Conservation (phyloP, 1,140 invertebrate genomes). For the Plutomurus gul region DNA sequence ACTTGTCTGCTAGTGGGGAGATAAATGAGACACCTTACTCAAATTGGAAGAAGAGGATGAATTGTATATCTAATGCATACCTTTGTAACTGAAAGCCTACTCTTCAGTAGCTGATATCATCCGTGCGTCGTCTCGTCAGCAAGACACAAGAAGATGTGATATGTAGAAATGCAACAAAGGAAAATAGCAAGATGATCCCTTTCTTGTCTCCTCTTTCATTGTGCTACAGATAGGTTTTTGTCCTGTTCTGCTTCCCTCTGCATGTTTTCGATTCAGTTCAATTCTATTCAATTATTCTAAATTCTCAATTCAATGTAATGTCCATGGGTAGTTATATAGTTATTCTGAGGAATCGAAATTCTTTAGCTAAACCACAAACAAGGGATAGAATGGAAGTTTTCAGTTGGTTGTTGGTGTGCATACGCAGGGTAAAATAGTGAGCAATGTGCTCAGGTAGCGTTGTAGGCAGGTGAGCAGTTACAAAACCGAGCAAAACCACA, state of each 20-base stretch:
- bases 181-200: neutral
- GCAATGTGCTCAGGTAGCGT: neutral
- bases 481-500: conserved; percentile 6
- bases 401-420: neutral
- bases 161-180: neutral
- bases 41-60: no score
- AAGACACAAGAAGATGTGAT: neutral
- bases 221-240: neutral
- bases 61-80: no score
- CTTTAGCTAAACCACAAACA: conserved; percentile 5
- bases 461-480: conserved; percentile 3
- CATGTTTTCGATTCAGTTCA: neutral
- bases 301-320: neutral
- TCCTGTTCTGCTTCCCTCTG: neutral
- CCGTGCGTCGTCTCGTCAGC: neutral
- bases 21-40: no score
- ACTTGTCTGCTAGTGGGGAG: no score
- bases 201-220: neutral
- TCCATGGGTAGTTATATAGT: neutral
- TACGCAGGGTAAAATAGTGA: neutral
- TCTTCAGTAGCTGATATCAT: no score
- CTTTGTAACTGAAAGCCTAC: no score
- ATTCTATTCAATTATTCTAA: conserved; percentile 7
- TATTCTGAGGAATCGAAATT: neutral
- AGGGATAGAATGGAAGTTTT: neutral